Conservation (phyloP, 2,888 invertebrate genomes). For the Germaria angustata region DNA sequence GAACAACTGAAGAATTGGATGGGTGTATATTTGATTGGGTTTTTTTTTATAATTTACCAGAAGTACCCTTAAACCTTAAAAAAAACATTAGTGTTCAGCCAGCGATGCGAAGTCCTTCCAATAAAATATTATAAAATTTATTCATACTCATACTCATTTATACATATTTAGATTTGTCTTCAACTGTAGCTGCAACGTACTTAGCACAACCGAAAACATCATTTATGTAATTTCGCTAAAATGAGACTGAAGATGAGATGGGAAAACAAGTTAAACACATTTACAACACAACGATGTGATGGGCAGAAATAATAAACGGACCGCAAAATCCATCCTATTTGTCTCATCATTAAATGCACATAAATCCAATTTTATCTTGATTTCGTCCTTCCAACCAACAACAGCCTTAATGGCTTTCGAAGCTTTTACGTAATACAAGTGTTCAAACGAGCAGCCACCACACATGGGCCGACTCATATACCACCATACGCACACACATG, state of each 20-base stretch:
- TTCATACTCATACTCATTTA: no score
- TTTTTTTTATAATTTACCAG: no score
- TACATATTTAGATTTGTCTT: neutral
- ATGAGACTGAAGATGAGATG: constrained; percentile 29
- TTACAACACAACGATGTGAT: constrained; percentile 23
- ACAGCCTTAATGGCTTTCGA: constrained; percentile 53
- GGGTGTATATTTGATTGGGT: no score
- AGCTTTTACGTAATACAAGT: constrained; percentile 41
- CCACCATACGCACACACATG: neutral
- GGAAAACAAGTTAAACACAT: constrained; percentile 5
- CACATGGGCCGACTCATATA: neutral
- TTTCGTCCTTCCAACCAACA: constrained; percentile 51
- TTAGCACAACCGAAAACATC: constrained; percentile 42
- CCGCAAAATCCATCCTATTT: constrained; percentile 70
- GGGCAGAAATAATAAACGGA: constrained; percentile 66
- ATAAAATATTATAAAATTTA: no score
- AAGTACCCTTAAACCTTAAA: no score
- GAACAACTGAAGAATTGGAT: no score
- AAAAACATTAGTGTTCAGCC: no score
- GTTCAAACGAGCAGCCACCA: constrained; percentile 17
- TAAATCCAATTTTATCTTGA: constrained; percentile 69
- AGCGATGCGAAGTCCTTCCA: no score
- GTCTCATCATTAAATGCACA: constrained; percentile 70
- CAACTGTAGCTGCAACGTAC: constrained; percentile 19
- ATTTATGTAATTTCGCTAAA: constrained; percentile 39